Conservation (phyloP, 2,113 vertebrate genomes). For the Colaptes auratus region DNA sequence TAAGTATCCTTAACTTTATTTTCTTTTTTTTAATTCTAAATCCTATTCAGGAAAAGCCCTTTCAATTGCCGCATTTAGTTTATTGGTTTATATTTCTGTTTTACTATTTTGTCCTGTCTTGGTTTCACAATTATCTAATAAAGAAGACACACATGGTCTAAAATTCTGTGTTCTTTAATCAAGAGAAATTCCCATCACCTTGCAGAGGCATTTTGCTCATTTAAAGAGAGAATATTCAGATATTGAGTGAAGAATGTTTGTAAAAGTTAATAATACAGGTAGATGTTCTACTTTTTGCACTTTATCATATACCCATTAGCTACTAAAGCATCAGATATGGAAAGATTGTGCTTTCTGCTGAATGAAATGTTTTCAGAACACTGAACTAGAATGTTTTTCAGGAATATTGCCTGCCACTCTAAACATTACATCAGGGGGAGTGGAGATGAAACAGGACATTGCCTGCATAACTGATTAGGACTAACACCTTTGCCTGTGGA, state of each 20-base stretch:
- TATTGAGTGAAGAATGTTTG: neutral
- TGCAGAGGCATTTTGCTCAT: neutral
- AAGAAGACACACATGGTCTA: neutral
- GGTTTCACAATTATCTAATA: neutral
- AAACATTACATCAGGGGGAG: neutral
- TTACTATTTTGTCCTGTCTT: neutral
- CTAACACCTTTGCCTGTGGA: neutral
- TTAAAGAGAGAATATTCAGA: neutral
- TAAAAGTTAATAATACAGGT: neutral
- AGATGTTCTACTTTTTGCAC: neutral
- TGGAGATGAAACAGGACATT: neutral
- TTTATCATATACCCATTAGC: neutral
- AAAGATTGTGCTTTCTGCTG: neutral
- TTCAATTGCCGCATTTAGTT: neutral
- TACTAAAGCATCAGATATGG: neutral
- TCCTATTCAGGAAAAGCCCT: neutral
- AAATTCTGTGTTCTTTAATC: neutral
- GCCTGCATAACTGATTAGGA: accelerated
- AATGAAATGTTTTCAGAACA: neutral
- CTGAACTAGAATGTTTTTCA: neutral
- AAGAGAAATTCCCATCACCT: neutral
- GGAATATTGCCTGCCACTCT: neutral
- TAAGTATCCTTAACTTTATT: neutral
- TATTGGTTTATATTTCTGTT: neutral
- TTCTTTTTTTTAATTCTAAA: neutral